These are phyloP conservation scores for Cheilosia vernalis DNA, from an alignment of 2,888 invertebrate genomes.

Conservation along the genomic window DNA sequence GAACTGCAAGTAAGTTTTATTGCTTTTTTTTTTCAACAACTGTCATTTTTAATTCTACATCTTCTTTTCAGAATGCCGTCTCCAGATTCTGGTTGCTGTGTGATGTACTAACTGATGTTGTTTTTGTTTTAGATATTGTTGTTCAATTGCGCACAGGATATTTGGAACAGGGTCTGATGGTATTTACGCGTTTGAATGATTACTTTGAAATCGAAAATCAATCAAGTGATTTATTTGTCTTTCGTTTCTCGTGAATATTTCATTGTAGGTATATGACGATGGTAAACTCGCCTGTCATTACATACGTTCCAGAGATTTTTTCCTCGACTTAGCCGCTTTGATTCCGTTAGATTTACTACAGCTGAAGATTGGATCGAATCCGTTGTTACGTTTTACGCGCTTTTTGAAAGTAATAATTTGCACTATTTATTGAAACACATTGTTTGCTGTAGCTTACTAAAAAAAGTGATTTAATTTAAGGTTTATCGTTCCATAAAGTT, in stretches of 20 bases:
- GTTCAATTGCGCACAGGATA: constrained; percentile 98
- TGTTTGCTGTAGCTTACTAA: constrained; percentile 57
- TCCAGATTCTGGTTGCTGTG: constrained; percentile 91
- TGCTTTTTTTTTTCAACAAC: background rate
- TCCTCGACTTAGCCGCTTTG: constrained; percentile 92
- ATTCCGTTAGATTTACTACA: constrained; percentile 95
- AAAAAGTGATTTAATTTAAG: constrained; percentile 81
- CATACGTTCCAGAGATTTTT: constrained; percentile 91
- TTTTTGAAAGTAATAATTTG: constrained; percentile 89
- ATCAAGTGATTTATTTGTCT: constrained; percentile 10
- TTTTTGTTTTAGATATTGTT: constrained; percentile 94
- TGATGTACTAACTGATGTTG: constrained; percentile 93
- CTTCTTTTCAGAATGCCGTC: constrained; percentile 86
- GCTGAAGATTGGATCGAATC: constrained; percentile 91
- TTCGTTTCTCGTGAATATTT: constrained; percentile 13
- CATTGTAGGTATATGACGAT: constrained; percentile 92
- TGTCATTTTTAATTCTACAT: background rate
- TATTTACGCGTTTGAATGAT: constrained; percentile 78
- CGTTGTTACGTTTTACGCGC: constrained; percentile 94
- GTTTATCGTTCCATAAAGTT: constrained; percentile 96
- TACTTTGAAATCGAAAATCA: background rate
- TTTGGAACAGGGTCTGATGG: constrained; percentile 96
- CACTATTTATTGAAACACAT: constrained; percentile 30
- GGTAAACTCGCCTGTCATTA: constrained; percentile 95
- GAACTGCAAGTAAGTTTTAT: constrained; percentile 88